phyloP scores from a whole-genome alignment of 2,888 invertebrate species.

The Taphrorychus bicolor region DNA sequence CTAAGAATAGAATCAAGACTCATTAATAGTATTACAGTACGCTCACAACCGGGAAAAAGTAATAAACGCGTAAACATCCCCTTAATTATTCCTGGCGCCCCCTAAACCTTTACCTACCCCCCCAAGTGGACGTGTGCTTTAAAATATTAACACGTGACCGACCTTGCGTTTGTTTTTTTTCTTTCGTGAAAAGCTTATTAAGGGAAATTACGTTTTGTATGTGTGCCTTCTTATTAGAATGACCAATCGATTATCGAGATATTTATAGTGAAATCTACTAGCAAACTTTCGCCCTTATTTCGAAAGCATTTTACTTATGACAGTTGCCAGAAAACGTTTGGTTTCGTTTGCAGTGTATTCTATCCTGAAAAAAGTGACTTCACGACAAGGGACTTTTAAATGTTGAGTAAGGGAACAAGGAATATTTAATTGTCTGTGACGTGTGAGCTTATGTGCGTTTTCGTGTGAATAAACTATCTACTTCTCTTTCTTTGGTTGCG shows the following conservation, averaged over 20 bases:
- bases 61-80: neutral
- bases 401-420: constrained; percentile 25
- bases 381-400: constrained; percentile 6
- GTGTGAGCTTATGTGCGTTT: too few relatives aligned
- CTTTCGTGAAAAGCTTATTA: constrained; percentile 25
- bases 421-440: too few relatives aligned
- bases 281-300: constrained; percentile 3
- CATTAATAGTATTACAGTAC: neutral
- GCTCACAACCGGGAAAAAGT: neutral
- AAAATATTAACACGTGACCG: constrained; percentile 14
- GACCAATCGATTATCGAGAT: constrained; percentile 19
- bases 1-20: constrained; percentile 19
- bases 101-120: neutral
- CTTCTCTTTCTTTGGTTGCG: neutral
- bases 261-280: constrained; percentile 17
- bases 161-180: constrained; percentile 1
- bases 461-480: too few relatives aligned
- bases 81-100: neutral
- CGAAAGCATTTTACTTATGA: constrained; percentile 20
- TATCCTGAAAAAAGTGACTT: neutral
- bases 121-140: neutral
- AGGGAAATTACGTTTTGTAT: constrained; percentile 8
- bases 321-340: constrained; percentile 12
- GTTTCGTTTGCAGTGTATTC: neutral
- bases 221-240: constrained; percentile 5